These are phyloP conservation scores for Willowsia nigromaculata DNA, from an alignment of 2,888 invertebrate genomes.

Conservation along the genomic window DNA sequence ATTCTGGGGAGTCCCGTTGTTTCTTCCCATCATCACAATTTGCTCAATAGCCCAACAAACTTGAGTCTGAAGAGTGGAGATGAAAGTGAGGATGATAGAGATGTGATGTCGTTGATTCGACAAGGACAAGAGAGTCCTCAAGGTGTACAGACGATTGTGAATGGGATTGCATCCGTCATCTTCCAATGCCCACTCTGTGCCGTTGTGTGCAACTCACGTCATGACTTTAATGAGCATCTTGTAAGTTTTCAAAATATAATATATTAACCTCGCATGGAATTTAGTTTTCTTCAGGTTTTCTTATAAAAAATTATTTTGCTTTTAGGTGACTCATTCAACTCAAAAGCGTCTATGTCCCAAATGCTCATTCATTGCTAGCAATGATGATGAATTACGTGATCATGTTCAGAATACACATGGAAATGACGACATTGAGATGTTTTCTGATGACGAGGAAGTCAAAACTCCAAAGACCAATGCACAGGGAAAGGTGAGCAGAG, in stretches of 20 bases:
- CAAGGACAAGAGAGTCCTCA: not conserved
- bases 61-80: conserved; percentile 9
- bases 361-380: conserved; percentile 83
- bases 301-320: conserved; percentile 7
- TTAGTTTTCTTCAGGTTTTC: not conserved
- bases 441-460: conserved; percentile 79
- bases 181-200: conserved; percentile 77
- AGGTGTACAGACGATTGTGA: conserved; percentile 2
- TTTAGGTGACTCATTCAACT: conserved; percentile 78
- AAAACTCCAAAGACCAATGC: conserved; percentile 86
- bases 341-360: conserved; percentile 80
- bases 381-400: conserved; percentile 82
- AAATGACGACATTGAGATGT: conserved; percentile 82
- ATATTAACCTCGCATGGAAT: not conserved
- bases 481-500: conserved; percentile 86
- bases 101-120: not conserved
- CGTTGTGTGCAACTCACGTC: conserved; percentile 75
- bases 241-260: too few species aligned
- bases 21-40: not conserved
- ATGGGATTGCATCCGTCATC: conserved; percentile 67
- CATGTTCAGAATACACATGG: conserved; percentile 82
- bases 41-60: conserved; percentile 13
- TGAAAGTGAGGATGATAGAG: not conserved
- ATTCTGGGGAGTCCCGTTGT: conserved; percentile 21
- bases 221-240: conserved; percentile 79